Base-by-base conservation (phyloP, 2,888 invertebrate species). In the Dorcus hopei region DNA sequence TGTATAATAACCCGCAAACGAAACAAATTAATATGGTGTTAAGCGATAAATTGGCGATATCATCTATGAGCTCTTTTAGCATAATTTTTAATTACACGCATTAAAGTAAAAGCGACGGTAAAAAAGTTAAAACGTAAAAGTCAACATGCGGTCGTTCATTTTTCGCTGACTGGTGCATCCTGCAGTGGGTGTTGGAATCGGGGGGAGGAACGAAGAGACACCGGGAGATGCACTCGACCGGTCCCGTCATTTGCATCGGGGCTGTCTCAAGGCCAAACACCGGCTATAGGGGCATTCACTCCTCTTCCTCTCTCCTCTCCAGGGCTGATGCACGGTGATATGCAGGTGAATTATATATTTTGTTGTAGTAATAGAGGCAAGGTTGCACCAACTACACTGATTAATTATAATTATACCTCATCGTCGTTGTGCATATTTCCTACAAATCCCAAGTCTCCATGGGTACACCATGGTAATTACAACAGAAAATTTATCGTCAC, bases 211-310 rank as follows among this genome's bases (percentile, higher is more conserved):
- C 45, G 51, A 56, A 55, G 59, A 55, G 52, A 57, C 61, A 65
- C 61, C 61, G 61, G 62, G 65, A 65, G 65, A 65, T 65, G 65
- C 65, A 64, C 65, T 64, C 65, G 64, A 65, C 62, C 65, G 61
- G 61, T 58, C 59, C 62, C 65, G 59, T 61, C 63, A 65, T 65
- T 65, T 65, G 63, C 65, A 65, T 65, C 61, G 66, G 66, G 64
- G 66, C 66, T 66, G 66, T 66, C 66, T 66, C 66, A 66, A 66
- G 66, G 66, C 66, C 66, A 66, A 64, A 63, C 65, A 62, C 62
- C 62, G 64, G 62, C 62, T 60, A 59, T 58, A 62, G 62, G 66
- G 66, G 66, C 66, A 66, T 66, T 66, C 66, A 66, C 66, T 62
- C 59, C 58, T 52, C 49, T 49, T 48, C 53, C 60, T 54, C 57